Conservation (phyloP, 2,888 invertebrate species). For the Sisyra nigra region DNA sequence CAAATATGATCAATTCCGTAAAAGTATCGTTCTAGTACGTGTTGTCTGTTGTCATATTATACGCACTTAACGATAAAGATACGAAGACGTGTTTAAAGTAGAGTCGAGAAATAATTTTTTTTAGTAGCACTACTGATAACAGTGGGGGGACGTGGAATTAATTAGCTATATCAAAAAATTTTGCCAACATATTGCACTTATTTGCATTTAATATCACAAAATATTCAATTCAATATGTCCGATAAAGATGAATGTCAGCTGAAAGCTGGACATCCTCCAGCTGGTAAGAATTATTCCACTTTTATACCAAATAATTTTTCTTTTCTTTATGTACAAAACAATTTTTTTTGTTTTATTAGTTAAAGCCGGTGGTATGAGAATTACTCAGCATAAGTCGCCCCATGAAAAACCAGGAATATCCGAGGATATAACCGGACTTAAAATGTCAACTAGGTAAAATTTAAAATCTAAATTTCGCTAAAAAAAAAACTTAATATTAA, state of each 20-base stretch:
- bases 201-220: too few species aligned
- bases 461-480: background rate
- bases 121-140: too few species aligned
- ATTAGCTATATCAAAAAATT: too few species aligned
- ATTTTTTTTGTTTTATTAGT: conserved; percentile 37
- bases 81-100: too few species aligned
- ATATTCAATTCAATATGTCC: conserved; percentile 29
- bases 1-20: too few species aligned
- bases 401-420: conserved; percentile 43
- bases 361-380: conserved; percentile 85
- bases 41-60: too few species aligned
- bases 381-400: conserved; percentile 69
- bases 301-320: conserved; percentile 17
- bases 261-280: conserved; percentile 80
- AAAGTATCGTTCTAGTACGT: too few species aligned
- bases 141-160: too few species aligned
- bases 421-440: conserved; percentile 56
- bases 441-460: conserved; percentile 44
- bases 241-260: conserved; percentile 51
- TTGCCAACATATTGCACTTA: too few species aligned
- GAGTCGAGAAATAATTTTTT: too few species aligned
- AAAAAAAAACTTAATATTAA: background rate
- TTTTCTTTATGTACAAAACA: background rate
- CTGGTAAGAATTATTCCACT: conserved; percentile 40
- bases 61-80: too few species aligned